phyloP scores from a whole-genome alignment of 2,888 invertebrate genomes.

The Hirtodrosophila trivittata region DNA sequence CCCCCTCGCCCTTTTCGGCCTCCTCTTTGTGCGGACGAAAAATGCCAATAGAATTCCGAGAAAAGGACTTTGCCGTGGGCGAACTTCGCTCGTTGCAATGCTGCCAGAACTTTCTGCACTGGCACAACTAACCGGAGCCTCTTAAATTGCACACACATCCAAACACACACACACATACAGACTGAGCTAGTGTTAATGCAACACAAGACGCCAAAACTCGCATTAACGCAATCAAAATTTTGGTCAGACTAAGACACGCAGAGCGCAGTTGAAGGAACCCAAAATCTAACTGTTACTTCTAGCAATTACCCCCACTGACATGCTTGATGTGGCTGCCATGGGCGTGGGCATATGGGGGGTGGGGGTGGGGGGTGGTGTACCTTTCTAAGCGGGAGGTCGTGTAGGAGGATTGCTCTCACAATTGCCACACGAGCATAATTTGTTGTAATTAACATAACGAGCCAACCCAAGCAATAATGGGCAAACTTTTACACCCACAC shows the following conservation, averaged over 20 bases:
- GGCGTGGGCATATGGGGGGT: not conserved
- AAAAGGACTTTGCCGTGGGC: no score
- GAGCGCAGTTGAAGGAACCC: slow-evolving; percentile 1
- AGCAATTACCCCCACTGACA: slow-evolving; percentile 17
- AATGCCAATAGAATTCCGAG: no score
- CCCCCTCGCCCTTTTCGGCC: no score
- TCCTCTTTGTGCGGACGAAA: no score
- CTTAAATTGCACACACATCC: no score
- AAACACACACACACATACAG: no score
- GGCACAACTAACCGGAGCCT: no score
- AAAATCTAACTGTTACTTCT: not conserved
- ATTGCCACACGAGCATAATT: slow-evolving; percentile 76
- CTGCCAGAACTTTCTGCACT: no score
- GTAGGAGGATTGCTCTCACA: slow-evolving; percentile 27
- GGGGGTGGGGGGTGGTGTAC: not conserved
- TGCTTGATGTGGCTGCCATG: not conserved
- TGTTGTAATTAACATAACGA: slow-evolving; percentile 80
- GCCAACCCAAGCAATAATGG: slow-evolving; percentile 73
- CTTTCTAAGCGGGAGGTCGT: slow-evolving; percentile 1
- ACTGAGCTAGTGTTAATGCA: not conserved
- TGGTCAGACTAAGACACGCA: no score
- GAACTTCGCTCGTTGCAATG: no score
- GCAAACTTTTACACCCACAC: slow-evolving; percentile 43
- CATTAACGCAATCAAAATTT: slow-evolving; percentile 23
- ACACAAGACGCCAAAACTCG: slow-evolving; percentile 11